Base-by-base conservation (phyloP, 2,888 invertebrate genomes). In the Macrophya alboannulata region DNA sequence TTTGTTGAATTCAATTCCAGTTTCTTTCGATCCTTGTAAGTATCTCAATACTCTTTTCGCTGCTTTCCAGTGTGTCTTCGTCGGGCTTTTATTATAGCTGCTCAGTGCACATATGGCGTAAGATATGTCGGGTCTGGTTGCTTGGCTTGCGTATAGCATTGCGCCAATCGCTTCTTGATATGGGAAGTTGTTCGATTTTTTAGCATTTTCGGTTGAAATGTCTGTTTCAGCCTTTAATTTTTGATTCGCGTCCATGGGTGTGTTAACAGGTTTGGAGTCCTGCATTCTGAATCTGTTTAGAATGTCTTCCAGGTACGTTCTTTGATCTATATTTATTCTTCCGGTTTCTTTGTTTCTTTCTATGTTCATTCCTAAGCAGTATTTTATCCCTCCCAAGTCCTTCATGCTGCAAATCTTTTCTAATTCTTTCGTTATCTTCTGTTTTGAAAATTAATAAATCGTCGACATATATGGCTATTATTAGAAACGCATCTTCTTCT, bases 161-260 rank as follows among this genome's bases (percentile, higher is more conserved):
- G 65, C 59, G 12, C 87, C 86, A 45, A 89, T 85, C 4, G 89
- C 86, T 81, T 90, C 90, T 87, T 89, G 88, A 8, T 9, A 88
- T 68, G 59, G 59, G 4, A 59, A 90, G 77, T 87, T 89, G 83
- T 90, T 84, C 21, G 89, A 87, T 31, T 86, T 84, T 10, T 87
- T 86, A 8, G 88, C 89, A 65, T 88, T 88, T 62, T 88, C 68
- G 85, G 86, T 89, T 89, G 25, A 43, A 45, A 4, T 74, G 37
- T 45, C 17, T 2, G 40, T 31, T 9, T 74, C n/a, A 17, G 37
- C 74, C 10, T 4, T 43, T 15, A 1, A n/a, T 43, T 43, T 12
- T 12, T 40, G 74, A n/a, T 43, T 74, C 43, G 43, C 43, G 15
- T 74, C 43, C 43, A 43, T 43, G 43, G 2, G 43, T 43, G 43